Percentiles rank a stretch among this genome's conserved stretches.
These are phyloP conservation scores for Canis aureus DNA, from an alignment of 2,113 vertebrate species.

Conservation along the genomic window DNA sequence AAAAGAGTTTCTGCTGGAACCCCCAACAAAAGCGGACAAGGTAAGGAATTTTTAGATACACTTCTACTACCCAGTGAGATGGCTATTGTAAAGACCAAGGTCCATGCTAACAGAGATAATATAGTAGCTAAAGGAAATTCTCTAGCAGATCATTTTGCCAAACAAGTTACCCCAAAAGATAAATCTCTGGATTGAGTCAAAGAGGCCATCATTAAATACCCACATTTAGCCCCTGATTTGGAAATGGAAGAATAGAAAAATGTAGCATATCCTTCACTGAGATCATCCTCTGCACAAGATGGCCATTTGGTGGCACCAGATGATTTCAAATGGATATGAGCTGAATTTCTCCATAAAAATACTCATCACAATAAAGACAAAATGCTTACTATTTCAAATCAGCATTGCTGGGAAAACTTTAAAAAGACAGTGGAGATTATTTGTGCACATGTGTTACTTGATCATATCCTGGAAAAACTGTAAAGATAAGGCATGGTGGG, in stretches of 20 bases:
- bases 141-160: background rate
- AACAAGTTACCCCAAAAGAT: background rate
- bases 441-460: background rate
- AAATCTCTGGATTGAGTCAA: background rate
- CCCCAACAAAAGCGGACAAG: background rate
- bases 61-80: background rate
- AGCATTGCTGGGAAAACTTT: background rate
- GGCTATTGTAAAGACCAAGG: background rate
- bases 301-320: background rate
- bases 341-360: background rate
- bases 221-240: background rate
- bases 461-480: background rate
- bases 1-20: background rate
- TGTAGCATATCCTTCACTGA: background rate
- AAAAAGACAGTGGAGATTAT: constrained; percentile 34
- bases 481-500: background rate
- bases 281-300: background rate
- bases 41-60: constrained; percentile 19
- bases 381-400: constrained; percentile 1
- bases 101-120: background rate
- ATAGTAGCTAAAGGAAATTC: background rate
- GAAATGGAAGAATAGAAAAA: background rate
- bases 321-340: background rate
- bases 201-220: background rate
- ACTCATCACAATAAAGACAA: background rate